Evolutionary conservation across 2,113 vertebrate species (phyloP).

Genomic region (Stercorarius parasiticus): DNA sequence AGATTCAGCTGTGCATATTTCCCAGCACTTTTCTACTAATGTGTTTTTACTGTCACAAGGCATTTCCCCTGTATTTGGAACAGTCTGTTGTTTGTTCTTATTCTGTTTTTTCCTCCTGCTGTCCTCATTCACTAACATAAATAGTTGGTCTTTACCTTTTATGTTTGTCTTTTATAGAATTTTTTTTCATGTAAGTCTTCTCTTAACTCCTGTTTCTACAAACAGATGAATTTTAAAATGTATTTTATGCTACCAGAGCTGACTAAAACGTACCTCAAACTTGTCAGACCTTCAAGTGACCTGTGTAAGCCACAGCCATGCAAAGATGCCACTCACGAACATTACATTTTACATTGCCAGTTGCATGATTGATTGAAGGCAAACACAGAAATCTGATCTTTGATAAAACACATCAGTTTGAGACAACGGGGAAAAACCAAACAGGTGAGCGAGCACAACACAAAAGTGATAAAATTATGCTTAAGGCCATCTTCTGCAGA

Average conservation of each 20-base stretch:
- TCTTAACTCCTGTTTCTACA: not conserved
- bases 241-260: not conserved
- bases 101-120: not conserved
- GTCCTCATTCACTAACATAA: not conserved
- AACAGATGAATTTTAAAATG: not conserved
- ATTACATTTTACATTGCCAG: not conserved
- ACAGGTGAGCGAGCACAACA: not conserved
- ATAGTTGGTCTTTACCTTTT: not conserved
- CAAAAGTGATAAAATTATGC: not conserved
- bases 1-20: not conserved
- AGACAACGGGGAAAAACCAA: not conserved
- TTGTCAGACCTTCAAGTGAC: not conserved
- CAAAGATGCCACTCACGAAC: not conserved
- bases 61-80: not conserved
- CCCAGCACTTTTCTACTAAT: slow-evolving; percentile 2
- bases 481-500: not conserved
- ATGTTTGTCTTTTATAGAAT: not conserved
- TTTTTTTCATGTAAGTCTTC: not conserved
- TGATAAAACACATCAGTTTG: not conserved
- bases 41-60: not conserved
- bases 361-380: not conserved
- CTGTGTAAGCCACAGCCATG: not conserved
- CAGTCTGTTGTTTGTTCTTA: not conserved
- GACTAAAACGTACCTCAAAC: not conserved
- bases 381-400: not conserved